Evolutionary conservation across 2,797 vertebrate species (phyloP), one percentile per base, ranked within the genome.

Genomic region (Typhlichthys eigenmanni): DNA sequence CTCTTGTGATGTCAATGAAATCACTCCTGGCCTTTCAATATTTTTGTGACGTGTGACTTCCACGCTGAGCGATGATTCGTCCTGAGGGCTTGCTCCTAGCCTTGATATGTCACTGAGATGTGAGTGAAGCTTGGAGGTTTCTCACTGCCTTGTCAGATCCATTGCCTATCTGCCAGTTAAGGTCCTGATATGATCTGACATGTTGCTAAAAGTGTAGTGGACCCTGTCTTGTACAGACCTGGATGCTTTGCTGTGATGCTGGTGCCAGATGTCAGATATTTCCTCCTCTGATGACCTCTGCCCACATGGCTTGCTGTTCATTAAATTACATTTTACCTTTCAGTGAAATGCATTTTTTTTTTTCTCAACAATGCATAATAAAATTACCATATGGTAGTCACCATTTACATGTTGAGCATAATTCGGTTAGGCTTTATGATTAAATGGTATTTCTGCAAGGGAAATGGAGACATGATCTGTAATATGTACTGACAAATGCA

Each of bases 131-230:
- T 48, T 72, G 76, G 83, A 89, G 75, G 85, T 74, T 82, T 85
- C 62, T 74, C 69, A 77, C 70, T 80, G 75, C 66, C 68, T 85
- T 83, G 88, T 80, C 87, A 89, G 75, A 63, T 68, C 69, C 55
- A 78, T 81, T 63, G 68, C 70, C 64, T 6, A 62, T 59, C 81
- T 76, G 78, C 62, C 78, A 53, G 65, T 86, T 52, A 60, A 51
- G 66, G 13, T 49, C 60, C 59, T 86, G 75, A 91, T 86, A 69
- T 69, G 78, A 89, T 82, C 64, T 75, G 89, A 90, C 83, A 71
- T 58, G 24, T 1, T 71, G 63, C 73, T 57, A 76, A 67, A 45
- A 47, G 24, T 51, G 9, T 64, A 72, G 58, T 47, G 38, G 53
- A 55, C 53, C 16, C 47, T 2, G 64, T 46, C 12, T 19, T 38